Conservation (phyloP, 1,140 invertebrate species). For the Dendrolimus kikuchii region DNA sequence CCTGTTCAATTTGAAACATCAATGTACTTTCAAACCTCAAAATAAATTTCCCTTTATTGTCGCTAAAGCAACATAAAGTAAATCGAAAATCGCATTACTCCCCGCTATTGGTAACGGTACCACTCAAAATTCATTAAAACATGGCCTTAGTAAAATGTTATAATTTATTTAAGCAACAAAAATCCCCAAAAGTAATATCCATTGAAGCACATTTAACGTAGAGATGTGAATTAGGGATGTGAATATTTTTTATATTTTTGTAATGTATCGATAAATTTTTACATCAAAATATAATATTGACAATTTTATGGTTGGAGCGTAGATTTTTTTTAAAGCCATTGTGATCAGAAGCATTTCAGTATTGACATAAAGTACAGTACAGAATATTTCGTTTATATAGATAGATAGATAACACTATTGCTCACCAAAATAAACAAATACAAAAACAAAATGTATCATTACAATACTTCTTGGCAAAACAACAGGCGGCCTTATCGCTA, state of each 20-base stretch:
- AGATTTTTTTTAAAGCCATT: too few species aligned
- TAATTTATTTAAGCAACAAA: constrained; percentile 69
- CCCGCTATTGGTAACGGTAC: constrained; percentile 19
- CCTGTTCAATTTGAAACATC: constrained; percentile 13
- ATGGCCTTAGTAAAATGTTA: constrained; percentile 61
- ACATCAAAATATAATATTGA: neutral
- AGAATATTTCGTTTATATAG: too few species aligned
- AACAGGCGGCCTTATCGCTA: too few species aligned
- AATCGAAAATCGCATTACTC: constrained; percentile 50
- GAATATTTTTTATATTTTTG: neutral
- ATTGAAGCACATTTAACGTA: constrained; percentile 56
- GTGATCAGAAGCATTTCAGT: too few species aligned
- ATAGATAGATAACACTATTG: too few species aligned
- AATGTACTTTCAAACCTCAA: constrained; percentile 31
- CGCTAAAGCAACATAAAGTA: constrained; percentile 43
- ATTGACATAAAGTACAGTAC: too few species aligned
- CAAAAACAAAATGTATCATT: too few species aligned
- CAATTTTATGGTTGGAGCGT: neutral
- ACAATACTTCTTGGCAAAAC: too few species aligned
- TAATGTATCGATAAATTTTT: neutral
- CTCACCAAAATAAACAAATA: too few species aligned
- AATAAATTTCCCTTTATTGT: constrained; percentile 62
- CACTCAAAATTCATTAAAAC: constrained; percentile 66
- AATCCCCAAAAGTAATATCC: constrained; percentile 68
- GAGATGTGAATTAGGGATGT: constrained; percentile 30